phyloP scores from a whole-genome alignment of 2,113 vertebrate species.

The Litocranius walleri region DNA sequence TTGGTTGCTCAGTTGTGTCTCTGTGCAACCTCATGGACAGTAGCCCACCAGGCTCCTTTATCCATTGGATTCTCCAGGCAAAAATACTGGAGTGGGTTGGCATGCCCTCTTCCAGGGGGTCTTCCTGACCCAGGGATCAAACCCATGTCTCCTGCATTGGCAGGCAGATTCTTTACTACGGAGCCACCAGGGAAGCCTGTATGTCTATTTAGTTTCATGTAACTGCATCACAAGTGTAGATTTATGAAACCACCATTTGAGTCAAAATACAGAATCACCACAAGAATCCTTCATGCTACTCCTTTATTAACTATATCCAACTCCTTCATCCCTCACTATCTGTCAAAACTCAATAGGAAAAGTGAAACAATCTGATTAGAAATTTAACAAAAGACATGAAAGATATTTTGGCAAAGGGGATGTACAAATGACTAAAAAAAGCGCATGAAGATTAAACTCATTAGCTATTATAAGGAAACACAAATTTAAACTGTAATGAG shows the following conservation, averaged over 20 bases:
- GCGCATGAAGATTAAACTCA: background rate
- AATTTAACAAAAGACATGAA: background rate
- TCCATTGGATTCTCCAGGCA: background rate
- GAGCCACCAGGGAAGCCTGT: background rate
- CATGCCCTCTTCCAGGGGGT: background rate
- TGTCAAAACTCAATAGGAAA: background rate
- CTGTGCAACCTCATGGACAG: background rate
- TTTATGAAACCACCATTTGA: background rate
- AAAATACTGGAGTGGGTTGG: background rate
- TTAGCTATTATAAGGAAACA: background rate
- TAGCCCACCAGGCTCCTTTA: background rate
- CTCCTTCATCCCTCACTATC: background rate
- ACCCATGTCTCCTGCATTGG: background rate
- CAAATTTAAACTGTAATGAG: background rate
- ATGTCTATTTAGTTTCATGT: background rate
- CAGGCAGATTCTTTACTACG: background rate
- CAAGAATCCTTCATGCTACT: background rate
- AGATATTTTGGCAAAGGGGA: background rate
- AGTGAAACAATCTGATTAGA: background rate
- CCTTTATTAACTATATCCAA: background rate
- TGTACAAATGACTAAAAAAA: background rate
- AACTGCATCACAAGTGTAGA: background rate
- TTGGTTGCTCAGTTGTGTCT: background rate
- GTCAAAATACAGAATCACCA: background rate
- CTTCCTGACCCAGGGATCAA: background rate